These are phyloP conservation scores for Ricordea florida DNA, from an alignment of 92 coral and sea anemone genomes.

Conservation along the genomic window DNA sequence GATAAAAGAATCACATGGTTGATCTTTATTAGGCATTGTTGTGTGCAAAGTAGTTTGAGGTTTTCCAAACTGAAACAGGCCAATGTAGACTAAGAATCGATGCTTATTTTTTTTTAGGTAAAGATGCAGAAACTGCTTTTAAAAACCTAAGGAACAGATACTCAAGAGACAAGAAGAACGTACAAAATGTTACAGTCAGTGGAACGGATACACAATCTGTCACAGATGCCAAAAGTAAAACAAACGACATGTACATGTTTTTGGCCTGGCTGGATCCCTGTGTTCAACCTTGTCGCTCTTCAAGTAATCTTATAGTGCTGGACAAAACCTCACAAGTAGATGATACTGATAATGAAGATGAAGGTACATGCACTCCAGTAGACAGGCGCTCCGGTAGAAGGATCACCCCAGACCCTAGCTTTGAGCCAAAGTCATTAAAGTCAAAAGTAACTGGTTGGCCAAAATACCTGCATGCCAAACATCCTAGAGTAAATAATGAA, in stretches of 20 bases:
- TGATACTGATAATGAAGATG: not conserved
- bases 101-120: slow-evolving; percentile 1
- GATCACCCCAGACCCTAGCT: too few species aligned
- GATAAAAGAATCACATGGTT: too few species aligned
- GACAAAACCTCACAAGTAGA: not conserved
- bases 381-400: too few species aligned
- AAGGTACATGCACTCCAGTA: too few species aligned
- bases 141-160: slow-evolving; percentile 56
- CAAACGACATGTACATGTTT: slow-evolving; percentile 32
- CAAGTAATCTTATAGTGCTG: slow-evolving; percentile 42
- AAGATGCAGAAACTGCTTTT: slow-evolving; percentile 48
- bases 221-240: slow-evolving; percentile 41
- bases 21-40: too few species aligned
- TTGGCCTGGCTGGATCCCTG: slow-evolving; percentile 65
- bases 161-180: slow-evolving; percentile 56
- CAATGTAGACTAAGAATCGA: too few species aligned
- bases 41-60: too few species aligned
- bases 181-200: slow-evolving; percentile 37
- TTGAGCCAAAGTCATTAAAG: not conserved
- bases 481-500: not conserved
- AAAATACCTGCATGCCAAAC: not conserved
- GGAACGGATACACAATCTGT: slow-evolving; percentile 53
- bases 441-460: not conserved
- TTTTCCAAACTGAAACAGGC: too few species aligned
- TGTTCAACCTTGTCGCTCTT: slow-evolving; percentile 46